A percentile compares a stretch with the other conserved stretches of the same genome.
These are phyloP conservation scores for Lycopodina hypogea DNA, from an alignment of 37 sponge, comb jelly and placozoan species.

Conservation along the genomic window DNA sequence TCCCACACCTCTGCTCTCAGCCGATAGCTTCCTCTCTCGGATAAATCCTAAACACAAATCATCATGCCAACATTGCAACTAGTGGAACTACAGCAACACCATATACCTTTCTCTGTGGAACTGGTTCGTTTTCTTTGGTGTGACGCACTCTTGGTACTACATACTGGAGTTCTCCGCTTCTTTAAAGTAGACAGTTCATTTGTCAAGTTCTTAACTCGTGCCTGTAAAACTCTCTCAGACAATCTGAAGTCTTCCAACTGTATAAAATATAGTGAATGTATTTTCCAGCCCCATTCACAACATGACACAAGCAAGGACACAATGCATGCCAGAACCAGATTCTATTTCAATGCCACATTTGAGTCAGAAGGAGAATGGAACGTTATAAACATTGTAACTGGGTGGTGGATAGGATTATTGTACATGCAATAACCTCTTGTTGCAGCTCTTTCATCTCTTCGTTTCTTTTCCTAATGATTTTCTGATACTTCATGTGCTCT, in stretches of 20 bases:
- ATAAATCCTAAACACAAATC: background rate
- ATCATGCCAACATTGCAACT: background rate
- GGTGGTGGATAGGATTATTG: too few relatives aligned
- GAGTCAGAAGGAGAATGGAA: too few relatives aligned
- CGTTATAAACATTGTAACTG: too few relatives aligned
- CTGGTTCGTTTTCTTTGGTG: background rate
- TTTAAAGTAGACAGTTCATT: slow-evolving; percentile 78
- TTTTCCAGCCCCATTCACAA: too few relatives aligned
- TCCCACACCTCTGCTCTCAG: background rate
- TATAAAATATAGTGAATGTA: background rate
- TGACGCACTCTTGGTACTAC: background rate
- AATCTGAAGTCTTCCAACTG: slow-evolving; percentile 75
- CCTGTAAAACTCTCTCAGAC: slow-evolving; percentile 62
- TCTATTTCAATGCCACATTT: too few relatives aligned
- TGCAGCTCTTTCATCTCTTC: slow-evolving; percentile 57
- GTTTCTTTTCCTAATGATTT: slow-evolving; percentile 49
- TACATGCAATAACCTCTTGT: slow-evolving; percentile 83
- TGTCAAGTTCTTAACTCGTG: slow-evolving; percentile 77
- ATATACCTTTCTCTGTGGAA: background rate
- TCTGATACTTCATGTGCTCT: slow-evolving; percentile 75
- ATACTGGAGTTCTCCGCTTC: slow-evolving; percentile 40
- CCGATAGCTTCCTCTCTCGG: background rate
- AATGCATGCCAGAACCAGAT: too few relatives aligned
- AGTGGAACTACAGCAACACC: background rate
- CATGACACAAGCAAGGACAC: too few relatives aligned